A percentile compares a stretch with the other conserved stretches of the same genome.
Evolutionary conservation across 2,888 invertebrate genomes (phyloP).

Genomic region (Euclidia mi): DNA sequence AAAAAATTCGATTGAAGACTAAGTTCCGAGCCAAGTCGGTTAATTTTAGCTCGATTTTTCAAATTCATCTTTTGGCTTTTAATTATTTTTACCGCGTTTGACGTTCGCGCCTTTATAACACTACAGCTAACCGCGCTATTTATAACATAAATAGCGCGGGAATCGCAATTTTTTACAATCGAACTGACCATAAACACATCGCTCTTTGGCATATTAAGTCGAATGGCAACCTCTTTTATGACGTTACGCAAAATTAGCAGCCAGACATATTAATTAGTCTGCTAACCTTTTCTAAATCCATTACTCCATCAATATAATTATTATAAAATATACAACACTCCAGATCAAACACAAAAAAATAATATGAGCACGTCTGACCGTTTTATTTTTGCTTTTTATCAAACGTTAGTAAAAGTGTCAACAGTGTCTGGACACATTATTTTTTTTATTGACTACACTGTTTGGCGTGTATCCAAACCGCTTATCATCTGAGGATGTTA

Average conservation of each 20-base stretch:
- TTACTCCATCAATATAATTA: conserved; percentile 25
- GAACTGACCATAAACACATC: no score
- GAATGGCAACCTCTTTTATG: background rate
- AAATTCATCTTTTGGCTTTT: no score
- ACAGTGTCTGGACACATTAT: conserved; percentile 75
- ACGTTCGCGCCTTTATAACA: no score
- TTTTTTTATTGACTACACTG: conserved; percentile 69
- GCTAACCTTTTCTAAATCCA: conserved; percentile 22
- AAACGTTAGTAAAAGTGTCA: conserved; percentile 77
- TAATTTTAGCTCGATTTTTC: no score
- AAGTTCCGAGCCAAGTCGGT: no score
- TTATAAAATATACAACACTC: conserved; percentile 12
- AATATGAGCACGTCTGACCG: conserved; percentile 17
- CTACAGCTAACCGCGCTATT: no score
- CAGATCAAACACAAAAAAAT: conserved; percentile 21
- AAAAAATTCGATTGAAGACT: no score
- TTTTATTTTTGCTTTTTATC: conserved; percentile 59
- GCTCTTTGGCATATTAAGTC: background rate
- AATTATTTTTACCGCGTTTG: no score
- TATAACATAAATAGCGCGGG: no score
- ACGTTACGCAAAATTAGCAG: background rate
- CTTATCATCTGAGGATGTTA: conserved; percentile 64
- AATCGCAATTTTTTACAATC: no score
- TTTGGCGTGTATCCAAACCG: conserved; percentile 69
- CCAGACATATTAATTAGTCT: conserved; percentile 12